Base-by-base conservation (phyloP, 2,113 vertebrate species). In the Columbina picui region DNA sequence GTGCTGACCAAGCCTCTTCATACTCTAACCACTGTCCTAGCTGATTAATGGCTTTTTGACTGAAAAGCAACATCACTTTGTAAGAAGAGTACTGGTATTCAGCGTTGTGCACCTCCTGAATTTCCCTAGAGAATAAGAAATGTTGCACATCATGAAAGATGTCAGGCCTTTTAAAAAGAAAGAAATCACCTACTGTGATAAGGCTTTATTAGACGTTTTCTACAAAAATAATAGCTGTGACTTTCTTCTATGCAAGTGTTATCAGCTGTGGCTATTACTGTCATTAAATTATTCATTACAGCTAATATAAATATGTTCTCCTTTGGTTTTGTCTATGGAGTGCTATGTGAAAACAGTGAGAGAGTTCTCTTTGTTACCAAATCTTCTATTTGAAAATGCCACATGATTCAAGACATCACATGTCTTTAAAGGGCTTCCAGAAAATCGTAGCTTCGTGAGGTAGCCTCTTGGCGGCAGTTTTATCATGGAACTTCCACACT, bases 1-100 rank as follows among this genome's bases (percentile, higher is more conserved):
- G 32, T 90, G 84, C 78, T 93, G 82, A 69, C 78, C 87, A 86
- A 95, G 50, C 29, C 34, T 90, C 70, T 80, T 79, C 70, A 63
- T 34, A 74, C 11, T 80, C 59, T 47, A 69, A 61, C 17, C 4
- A 6, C 34, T 67, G 63, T 30, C 25, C 38, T 26, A 82, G 26
- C 50, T 59, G 61, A 90, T 77, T 69, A 87, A 87, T 57, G 64
- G 20, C 13, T 77, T 91, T 94, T 41, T 75, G 70, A 95, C 19
- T 56, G 56, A 68, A 89, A 70, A 93, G 56, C 43, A 75, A 39
- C 32, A 52, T 13, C 21, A 47, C 36, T 81, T 56, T 64, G 25
- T 78, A 79, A 60, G 45, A 89, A 64, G n/a, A 79, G 20, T 43
- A 34, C 78, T 47, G 67, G 18, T 57, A 76, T 34, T 71, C 41